Percentiles rank a stretch among this genome's conserved stretches.
These are phyloP conservation scores for Spisula solida DNA, from an alignment of 2,888 invertebrate genomes.

Conservation along the genomic window DNA sequence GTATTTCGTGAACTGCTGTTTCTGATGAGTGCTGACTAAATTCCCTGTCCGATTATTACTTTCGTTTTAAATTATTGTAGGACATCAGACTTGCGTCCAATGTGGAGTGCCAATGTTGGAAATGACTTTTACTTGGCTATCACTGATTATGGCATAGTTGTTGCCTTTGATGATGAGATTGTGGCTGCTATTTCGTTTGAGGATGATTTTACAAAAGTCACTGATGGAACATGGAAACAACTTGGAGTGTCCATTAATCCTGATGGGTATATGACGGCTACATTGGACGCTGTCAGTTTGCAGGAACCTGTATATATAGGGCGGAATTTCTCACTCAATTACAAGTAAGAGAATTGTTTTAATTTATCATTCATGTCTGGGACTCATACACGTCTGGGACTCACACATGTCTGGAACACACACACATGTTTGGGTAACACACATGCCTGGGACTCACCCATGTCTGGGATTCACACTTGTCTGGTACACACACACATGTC, in stretches of 20 bases:
- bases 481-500: no score
- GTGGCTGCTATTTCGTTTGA: background rate
- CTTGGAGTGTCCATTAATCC: conserved; percentile 48
- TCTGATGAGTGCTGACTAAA: no score
- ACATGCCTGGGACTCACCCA: no score
- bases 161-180: background rate
- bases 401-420: no score
- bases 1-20: no score
- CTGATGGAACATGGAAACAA: conserved; percentile 64
- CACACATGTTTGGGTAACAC: no score
- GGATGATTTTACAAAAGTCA: conserved; percentile 16
- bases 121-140: conserved; percentile 23
- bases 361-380: no score
- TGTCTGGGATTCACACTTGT: no score
- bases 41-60: no score
- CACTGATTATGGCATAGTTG: background rate
- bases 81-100: background rate
- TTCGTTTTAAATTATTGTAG: background rate
- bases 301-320: conserved; percentile 18
- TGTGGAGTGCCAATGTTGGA: background rate
- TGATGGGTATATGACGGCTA: conserved; percentile 35
- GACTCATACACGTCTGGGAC: no score
- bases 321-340: background rate
- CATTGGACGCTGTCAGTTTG: conserved; percentile 37
- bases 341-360: conserved; percentile 37